Evolutionary conservation across 2,797 vertebrate genomes (phyloP).

Genomic region (Odontamblyopus rebecca): DNA sequence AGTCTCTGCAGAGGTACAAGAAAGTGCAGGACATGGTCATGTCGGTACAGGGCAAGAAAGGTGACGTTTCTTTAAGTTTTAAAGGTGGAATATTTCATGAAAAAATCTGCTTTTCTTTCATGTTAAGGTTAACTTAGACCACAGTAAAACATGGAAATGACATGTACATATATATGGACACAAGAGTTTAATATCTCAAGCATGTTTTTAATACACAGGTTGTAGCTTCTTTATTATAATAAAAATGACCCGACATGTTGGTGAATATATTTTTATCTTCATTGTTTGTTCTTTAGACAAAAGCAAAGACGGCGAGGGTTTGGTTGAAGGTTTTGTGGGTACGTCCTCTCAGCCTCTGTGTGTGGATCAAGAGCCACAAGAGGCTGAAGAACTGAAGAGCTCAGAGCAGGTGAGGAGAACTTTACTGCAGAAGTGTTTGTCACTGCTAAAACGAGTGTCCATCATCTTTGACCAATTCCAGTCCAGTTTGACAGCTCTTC

Average conservation of each 20-base stretch:
- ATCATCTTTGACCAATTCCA: too few relatives aligned
- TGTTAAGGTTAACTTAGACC: too few relatives aligned
- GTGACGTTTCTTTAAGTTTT: constrained; percentile 46
- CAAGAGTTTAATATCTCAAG: too few relatives aligned
- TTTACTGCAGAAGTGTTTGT: constrained; percentile 11
- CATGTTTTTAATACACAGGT: too few relatives aligned
- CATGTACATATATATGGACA: too few relatives aligned
- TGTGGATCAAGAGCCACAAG: constrained; percentile 78
- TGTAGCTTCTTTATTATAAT: too few relatives aligned
- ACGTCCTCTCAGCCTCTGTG: constrained; percentile 62
- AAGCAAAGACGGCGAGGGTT: constrained; percentile 80
- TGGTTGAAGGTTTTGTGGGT: constrained; percentile 75
- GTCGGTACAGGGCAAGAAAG: constrained; percentile 88
- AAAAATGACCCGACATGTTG: too few relatives aligned
- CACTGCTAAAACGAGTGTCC: background rate
- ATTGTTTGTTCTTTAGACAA: constrained; percentile 60
- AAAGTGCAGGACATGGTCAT: constrained; percentile 94
- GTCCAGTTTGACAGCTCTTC: constrained; percentile 13
- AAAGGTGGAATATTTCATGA: too few relatives aligned
- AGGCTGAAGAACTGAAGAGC: constrained; percentile 74
- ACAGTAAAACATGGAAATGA: too few relatives aligned
- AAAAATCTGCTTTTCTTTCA: too few relatives aligned
- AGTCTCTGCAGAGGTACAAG: constrained; percentile 90
- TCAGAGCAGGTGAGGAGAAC: constrained; percentile 80
- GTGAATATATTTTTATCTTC: background rate